Evolutionary conservation across 2,113 vertebrate genomes (phyloP).

Genomic region (Sardina pilchardus): DNA sequence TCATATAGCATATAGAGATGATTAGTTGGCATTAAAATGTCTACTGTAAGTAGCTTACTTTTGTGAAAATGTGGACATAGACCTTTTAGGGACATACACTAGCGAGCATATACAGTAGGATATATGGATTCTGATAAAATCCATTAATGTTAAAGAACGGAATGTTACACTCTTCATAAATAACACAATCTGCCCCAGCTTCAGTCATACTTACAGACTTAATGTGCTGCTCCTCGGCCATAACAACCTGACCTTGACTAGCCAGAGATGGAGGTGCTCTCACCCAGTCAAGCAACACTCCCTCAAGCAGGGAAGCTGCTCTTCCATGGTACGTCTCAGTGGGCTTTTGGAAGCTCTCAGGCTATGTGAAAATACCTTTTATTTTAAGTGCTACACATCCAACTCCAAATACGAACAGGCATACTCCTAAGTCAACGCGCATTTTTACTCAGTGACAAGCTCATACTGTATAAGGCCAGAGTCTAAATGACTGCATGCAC

Average conservation of each 20-base stretch:
- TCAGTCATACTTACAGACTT: neutral
- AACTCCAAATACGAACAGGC: neutral
- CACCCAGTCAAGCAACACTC: neutral
- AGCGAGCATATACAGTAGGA: neutral
- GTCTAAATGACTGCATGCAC: neutral
- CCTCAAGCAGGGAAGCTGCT: neutral
- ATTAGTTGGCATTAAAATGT: neutral
- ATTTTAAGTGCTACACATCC: neutral
- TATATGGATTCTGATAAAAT: no score
- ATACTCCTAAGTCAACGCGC: neutral
- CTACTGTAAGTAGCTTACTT: neutral
- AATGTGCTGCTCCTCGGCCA: neutral
- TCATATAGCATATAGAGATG: neutral
- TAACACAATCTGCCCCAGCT: neutral
- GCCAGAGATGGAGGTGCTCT: slow-evolving; percentile 22
- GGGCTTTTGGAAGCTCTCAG: neutral
- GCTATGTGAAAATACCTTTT: neutral
- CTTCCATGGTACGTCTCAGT: neutral
- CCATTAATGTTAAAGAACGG: neutral
- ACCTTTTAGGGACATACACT: neutral
- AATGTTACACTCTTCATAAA: neutral
- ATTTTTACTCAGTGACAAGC: neutral
- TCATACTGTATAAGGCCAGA: neutral
- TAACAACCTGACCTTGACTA: neutral
- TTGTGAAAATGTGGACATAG: neutral